Evolutionary conservation across 2,888 invertebrate genomes (phyloP), one percentile per base, ranked within the genome.

Genomic region (Drosophila anceps): DNA sequence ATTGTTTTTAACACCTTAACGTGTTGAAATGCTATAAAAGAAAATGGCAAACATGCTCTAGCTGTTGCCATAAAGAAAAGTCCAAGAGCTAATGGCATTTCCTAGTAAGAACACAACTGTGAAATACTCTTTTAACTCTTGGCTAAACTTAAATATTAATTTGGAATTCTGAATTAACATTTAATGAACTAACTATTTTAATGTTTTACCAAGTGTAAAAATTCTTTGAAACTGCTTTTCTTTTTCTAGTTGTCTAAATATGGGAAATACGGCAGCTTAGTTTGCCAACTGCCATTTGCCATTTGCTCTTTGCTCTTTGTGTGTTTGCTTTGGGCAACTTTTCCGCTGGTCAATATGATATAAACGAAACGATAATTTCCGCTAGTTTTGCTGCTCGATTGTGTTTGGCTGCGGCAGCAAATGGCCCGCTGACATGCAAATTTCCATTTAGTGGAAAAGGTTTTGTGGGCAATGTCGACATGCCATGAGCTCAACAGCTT

Each of bases 381-480:
- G 74, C 73, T 60, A 18, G 53, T 50, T 50, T 29, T 39, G 66
- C 31, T 68, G 60, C 59, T 53, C 68, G 59, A 48, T 33, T 46
- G 46, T 24, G 37, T 7, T 60, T 62, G 66, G 65, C 18, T 62
- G 55, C 4, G 55, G 44, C 62, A 44, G 59, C 70, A 86, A 88
- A 90, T 67, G 88, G 87, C 70, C 43, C 59, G 50, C 67, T 66
- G 76, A 86, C 85, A 90, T 86, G 85, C 90, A 74, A 86, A 84
- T 90, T 77, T 79, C 50, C 76, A 86, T 76, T 86, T 86, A 86
- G 71, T 72, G 69, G 59, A 43, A 86, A 88, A 86, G 87, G 66
- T 70, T 80, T 80, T 61, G 24, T 44, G 61, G 44, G n/a, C 24
- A 24, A 24, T 24, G 46, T 46, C 44, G 8, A 46, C 24, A 75